A percentile compares a stretch with the other conserved stretches of the same genome.
phyloP scores from a whole-genome alignment of 2,797 vertebrate genomes.

The Hafferia zeledoni region DNA sequence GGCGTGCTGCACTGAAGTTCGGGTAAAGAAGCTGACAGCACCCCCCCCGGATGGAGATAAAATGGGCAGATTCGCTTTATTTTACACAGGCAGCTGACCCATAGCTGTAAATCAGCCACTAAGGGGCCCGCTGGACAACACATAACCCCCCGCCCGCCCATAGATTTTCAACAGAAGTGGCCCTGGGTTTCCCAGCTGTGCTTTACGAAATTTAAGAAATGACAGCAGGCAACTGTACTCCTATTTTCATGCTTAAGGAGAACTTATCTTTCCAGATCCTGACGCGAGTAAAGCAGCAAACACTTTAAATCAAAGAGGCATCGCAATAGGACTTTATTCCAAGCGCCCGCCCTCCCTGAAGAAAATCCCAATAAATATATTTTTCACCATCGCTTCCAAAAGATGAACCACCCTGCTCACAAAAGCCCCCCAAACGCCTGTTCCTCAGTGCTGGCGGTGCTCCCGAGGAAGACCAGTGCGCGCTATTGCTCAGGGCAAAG shows the following conservation, averaged over 20 bases:
- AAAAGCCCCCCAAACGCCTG: background rate
- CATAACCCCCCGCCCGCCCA: background rate
- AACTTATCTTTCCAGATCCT: constrained; percentile 23
- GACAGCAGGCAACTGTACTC: constrained; percentile 16
- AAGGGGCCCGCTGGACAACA: background rate
- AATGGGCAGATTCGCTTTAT: background rate
- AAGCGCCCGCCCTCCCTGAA: background rate
- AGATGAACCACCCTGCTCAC: background rate
- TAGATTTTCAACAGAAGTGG: background rate
- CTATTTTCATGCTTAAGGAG: background rate
- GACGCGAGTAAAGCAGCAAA: background rate
- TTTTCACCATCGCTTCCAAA: background rate
- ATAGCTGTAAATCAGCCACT: background rate
- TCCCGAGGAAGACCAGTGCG: background rate
- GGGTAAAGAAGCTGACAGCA: background rate
- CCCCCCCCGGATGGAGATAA: background rate
- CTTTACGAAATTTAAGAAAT: constrained; percentile 2
- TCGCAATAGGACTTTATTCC: background rate
- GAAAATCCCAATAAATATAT: background rate
- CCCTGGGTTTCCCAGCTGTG: constrained; percentile 14
- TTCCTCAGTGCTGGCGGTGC: background rate
- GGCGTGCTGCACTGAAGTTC: background rate
- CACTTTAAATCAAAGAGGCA: background rate
- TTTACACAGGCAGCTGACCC: background rate
- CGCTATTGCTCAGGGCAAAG: background rate